Conservation (phyloP, 2,888 invertebrate genomes). For the Drosophila meridionalis region DNA sequence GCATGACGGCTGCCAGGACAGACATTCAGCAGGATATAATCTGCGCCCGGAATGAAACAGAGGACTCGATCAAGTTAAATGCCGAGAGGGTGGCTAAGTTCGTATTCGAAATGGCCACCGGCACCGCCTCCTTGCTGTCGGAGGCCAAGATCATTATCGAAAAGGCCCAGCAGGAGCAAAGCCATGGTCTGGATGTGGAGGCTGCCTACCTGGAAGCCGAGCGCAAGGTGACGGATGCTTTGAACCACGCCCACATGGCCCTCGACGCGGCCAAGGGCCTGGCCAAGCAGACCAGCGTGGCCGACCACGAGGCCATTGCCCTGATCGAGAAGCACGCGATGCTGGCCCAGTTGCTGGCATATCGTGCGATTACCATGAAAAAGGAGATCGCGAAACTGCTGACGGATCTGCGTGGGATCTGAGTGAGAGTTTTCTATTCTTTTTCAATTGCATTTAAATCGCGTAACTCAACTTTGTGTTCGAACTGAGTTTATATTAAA, state of each 20-base stretch:
- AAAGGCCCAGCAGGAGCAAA: background rate
- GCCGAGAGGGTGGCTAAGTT: constrained; percentile 32
- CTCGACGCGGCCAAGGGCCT: constrained; percentile 48
- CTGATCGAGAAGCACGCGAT: constrained; percentile 61
- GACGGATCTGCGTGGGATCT: constrained; percentile 29
- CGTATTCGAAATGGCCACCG: constrained; percentile 43
- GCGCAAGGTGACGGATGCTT: constrained; percentile 39
- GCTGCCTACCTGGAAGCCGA: constrained; percentile 44
- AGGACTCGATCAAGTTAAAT: background rate
- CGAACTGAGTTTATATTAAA: constrained; percentile 56
- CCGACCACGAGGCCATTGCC: constrained; percentile 25
- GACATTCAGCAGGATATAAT: background rate
- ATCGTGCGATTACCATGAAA: constrained; percentile 50
- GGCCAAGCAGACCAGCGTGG: constrained; percentile 5
- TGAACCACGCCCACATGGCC: constrained; percentile 54
- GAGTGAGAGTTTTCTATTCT: background rate
- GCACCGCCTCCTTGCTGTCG: constrained; percentile 46
- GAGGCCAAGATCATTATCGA: constrained; percentile 47
- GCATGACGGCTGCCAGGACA: background rate
- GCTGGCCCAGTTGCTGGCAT: constrained; percentile 59
- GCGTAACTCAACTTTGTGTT: constrained; percentile 30
- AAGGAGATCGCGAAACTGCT: constrained; percentile 57
- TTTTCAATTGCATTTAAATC: constrained; percentile 6
- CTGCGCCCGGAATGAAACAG: background rate
- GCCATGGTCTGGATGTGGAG: constrained; percentile 11